Conservation (phyloP, 2,797 vertebrate genomes). For the Coendou prehensilis region DNA sequence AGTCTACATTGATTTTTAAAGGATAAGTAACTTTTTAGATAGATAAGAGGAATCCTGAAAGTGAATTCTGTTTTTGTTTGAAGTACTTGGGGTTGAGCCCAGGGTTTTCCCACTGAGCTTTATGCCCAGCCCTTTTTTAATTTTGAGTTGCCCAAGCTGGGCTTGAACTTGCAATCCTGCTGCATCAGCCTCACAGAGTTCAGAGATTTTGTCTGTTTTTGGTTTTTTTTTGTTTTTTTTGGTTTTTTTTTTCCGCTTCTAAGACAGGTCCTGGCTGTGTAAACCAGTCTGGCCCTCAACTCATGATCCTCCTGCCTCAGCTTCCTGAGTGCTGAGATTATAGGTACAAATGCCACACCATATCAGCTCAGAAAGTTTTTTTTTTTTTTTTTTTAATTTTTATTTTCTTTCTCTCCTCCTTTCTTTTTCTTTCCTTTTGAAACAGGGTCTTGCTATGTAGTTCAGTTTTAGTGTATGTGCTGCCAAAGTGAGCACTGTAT, state of each 20-base stretch:
- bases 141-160: background rate
- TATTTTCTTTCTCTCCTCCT: background rate
- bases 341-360: background rate
- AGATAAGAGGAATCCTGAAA: background rate
- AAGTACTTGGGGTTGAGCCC: background rate
- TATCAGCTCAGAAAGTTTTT: background rate
- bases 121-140: background rate
- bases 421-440: background rate
- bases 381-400: background rate
- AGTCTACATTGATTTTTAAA: background rate
- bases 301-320: background rate
- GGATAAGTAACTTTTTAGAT: background rate
- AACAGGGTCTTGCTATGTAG: background rate
- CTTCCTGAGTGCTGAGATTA: too few relatives aligned
- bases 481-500: background rate
- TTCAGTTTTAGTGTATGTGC: background rate
- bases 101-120: background rate
- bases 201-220: background rate
- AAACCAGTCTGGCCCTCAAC: background rate
- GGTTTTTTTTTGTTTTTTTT: background rate
- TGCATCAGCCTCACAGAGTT: background rate
- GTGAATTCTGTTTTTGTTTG: conserved; percentile 1
- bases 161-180: background rate
- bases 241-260: background rate
- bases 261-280: background rate